Evolutionary conservation across 2,888 invertebrate genomes (phyloP).

Genomic region (Latheticus oryzae): DNA sequence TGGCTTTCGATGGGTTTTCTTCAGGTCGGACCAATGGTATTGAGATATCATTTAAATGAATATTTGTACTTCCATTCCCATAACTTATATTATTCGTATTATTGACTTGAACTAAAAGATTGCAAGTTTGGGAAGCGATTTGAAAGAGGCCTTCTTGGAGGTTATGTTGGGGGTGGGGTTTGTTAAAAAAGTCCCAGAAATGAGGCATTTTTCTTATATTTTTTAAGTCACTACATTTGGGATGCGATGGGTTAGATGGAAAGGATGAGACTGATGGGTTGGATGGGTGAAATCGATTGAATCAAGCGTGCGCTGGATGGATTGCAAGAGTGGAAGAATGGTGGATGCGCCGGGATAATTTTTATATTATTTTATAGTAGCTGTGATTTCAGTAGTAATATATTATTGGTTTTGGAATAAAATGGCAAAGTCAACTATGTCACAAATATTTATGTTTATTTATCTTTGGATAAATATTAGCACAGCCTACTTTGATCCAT

Average conservation of each 20-base stretch:
- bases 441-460: too few relatives aligned
- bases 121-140: constrained; percentile 83
- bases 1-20: constrained; percentile 29
- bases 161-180: constrained; percentile 71
- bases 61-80: constrained; percentile 73
- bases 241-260: constrained; percentile 9
- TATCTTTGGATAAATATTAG: too few relatives aligned
- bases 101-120: constrained; percentile 80
- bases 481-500: too few relatives aligned
- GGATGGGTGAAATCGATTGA: constrained; percentile 6
- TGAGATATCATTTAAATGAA: constrained; percentile 68
- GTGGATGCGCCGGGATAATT: constrained; percentile 12
- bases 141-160: constrained; percentile 81
- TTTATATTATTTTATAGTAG: too few relatives aligned
- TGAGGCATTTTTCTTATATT: constrained; percentile 71
- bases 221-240: constrained; percentile 49
- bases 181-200: constrained; percentile 71
- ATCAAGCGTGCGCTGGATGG: constrained; percentile 8
- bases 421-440: too few relatives aligned
- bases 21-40: constrained; percentile 43
- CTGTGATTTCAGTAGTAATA: too few relatives aligned
- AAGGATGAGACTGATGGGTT: constrained; percentile 18
- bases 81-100: constrained; percentile 81
- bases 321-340: background rate
- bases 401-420: too few relatives aligned